Conservation (phyloP, 2,888 invertebrate species). For the Himalopsyche kuldschensis region DNA sequence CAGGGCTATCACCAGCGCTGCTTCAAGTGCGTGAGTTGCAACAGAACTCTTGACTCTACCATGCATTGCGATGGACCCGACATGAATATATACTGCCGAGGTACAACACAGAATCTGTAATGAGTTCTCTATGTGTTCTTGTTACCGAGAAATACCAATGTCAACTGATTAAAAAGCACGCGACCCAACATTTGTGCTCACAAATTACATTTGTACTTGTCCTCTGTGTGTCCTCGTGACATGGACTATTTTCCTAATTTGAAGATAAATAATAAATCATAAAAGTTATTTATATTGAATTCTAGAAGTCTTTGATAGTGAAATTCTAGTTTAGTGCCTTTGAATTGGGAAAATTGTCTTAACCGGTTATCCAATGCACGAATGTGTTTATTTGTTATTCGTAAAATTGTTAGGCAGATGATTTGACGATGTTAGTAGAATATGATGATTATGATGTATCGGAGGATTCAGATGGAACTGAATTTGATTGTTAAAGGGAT, state of each 20-base stretch:
- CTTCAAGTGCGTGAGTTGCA: slow-evolving; percentile 86
- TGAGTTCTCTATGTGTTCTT: slow-evolving; percentile 15
- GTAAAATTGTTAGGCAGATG: not conserved
- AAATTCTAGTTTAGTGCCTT: not conserved
- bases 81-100: slow-evolving; percentile 89
- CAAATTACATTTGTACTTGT: slow-evolving; percentile 5
- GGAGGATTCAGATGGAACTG: slow-evolving; percentile 34
- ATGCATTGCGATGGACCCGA: slow-evolving; percentile 93
- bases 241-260: not conserved
- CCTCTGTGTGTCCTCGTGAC: not conserved
- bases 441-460: not conserved
- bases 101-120: slow-evolving; percentile 54
- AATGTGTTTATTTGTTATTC: slow-evolving; percentile 43
- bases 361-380: not conserved
- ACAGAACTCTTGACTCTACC: slow-evolving; percentile 82
- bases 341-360: not conserved
- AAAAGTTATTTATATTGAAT: not conserved
- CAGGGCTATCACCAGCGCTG: slow-evolving; percentile 89
- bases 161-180: slow-evolving; percentile 9
- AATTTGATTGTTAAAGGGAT: slow-evolving; percentile 66
- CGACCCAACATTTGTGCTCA: slow-evolving; percentile 17
- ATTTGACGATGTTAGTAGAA: not conserved
- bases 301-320: not conserved
- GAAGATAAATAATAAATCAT: not conserved
- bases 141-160: slow-evolving; percentile 5